Conservation (phyloP, 2,113 vertebrate genomes). For the Rhipidura dahli region DNA sequence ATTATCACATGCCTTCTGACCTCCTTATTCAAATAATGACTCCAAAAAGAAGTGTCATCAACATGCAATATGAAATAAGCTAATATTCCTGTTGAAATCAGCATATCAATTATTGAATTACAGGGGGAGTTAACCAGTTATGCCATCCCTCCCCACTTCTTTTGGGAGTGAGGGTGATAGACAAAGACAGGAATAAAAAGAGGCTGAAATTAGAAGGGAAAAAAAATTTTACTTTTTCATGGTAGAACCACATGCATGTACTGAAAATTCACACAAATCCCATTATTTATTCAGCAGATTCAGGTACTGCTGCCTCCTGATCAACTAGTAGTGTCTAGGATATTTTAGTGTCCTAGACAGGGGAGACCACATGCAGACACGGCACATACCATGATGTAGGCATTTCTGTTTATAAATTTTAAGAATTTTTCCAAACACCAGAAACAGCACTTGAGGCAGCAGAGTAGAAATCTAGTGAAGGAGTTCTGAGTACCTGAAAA, state of each 20-base stretch:
- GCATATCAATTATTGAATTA: neutral
- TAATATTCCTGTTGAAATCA: neutral
- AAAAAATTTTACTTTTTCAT: neutral
- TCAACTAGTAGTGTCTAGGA: neutral
- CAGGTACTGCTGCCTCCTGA: neutral
- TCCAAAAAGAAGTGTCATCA: neutral
- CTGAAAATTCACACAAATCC: neutral
- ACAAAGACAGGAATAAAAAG: neutral
- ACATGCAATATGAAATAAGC: neutral
- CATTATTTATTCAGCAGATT: neutral
- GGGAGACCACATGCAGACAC: neutral
- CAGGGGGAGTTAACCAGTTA: neutral
- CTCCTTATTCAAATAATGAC: neutral
- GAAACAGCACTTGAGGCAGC: conserved; percentile 94
- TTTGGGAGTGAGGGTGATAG: neutral
- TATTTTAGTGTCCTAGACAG: neutral
- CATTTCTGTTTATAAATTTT: conserved; percentile 96
- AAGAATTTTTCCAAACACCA: conserved; percentile 95
- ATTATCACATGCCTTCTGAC: neutral
- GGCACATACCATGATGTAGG: conserved; percentile 93
- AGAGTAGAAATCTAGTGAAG: conserved; percentile 82
- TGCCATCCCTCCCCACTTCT: neutral
- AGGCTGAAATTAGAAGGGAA: neutral
- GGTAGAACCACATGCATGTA: neutral
- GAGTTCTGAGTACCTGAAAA: conserved; percentile 81